A percentile compares a stretch with the other conserved stretches of the same genome.
Evolutionary conservation across 1,140 invertebrate species (phyloP).

Genomic region (Calliopsis andreniformis): DNA sequence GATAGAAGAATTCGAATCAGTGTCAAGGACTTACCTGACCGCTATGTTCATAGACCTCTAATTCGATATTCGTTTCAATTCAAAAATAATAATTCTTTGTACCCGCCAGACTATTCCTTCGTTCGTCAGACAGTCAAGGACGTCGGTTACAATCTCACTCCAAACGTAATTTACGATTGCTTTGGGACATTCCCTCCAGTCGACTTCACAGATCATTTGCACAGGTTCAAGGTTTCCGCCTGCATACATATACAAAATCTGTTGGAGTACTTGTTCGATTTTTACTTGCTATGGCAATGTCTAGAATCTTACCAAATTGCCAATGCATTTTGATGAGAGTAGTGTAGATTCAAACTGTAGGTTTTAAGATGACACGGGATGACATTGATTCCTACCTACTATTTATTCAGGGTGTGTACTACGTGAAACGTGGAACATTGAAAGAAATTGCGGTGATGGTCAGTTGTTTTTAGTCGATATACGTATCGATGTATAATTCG

Average conservation of each 20-base stretch:
- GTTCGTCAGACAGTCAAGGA: slow-evolving; percentile 70
- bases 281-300: not conserved
- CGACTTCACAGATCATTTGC: slow-evolving; percentile 63
- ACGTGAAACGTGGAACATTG: slow-evolving; percentile 13
- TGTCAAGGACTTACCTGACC: slow-evolving; percentile 39
- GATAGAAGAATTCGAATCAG: slow-evolving; percentile 13
- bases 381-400: not conserved
- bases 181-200: slow-evolving; percentile 70
- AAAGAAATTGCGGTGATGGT: not conserved
- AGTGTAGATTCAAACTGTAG: not conserved
- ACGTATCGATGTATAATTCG: not conserved
- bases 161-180: slow-evolving; percentile 72
- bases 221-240: slow-evolving; percentile 74
- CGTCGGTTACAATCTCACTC: slow-evolving; percentile 75
- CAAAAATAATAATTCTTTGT: slow-evolving; percentile 36
- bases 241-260: slow-evolving; percentile 27
- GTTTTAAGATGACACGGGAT: not conserved
- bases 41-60: slow-evolving; percentile 37
- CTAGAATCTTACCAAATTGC: slow-evolving; percentile 69
- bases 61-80: slow-evolving; percentile 26
- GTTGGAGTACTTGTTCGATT: not conserved
- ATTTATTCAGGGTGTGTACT: slow-evolving; percentile 18
- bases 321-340: slow-evolving; percentile 66
- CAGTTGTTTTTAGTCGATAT: slow-evolving; percentile 20
- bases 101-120: slow-evolving; percentile 70